Base-by-base conservation (phyloP, 1,140 invertebrate species). In the Metopolophium dirhodum region DNA sequence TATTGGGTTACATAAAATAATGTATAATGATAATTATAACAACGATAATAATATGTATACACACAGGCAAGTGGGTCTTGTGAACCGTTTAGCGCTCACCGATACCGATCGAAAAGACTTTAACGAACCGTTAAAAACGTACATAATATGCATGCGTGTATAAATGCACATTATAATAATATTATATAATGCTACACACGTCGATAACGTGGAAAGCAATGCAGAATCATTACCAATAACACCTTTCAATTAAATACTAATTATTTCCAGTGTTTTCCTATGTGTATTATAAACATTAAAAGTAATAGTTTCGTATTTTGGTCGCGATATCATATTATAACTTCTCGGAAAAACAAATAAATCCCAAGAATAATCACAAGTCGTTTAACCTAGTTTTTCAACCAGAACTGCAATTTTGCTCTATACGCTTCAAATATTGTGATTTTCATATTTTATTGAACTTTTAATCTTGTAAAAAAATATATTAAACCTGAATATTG, bases 51-150 rank as follows among this genome's bases (percentile, higher is more conserved):
- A 8, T 8, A 47, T 41, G 11, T 68, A 68, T 68, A 68, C 11
- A 68, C 61, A 11, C 3, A 30, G 30, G 9, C 30, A 68, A 68
- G 61, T 68, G 30, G 61, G 61, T 68, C 61, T 68, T 68, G 9
- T 26, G 14, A 68, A 68, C 61, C 77, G 7, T 82, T 82, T 82
- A 37, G 18, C 22, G 18, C 7, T 7, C 61, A 14, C 35, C 22
- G 4, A 89, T 90, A 47, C 77, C 77, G 47, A 45, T 45, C 8
- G 30, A 26, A 85, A 9, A 82, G 47, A 92, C 68, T 85, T 92
- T 35, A 92, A 92, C 91, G 91, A 85, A 92, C 91, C 77, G 77
- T 51, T 92, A 26, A 51, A 91, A 30, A 91, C 9, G n/a, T 82
- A 14, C 49, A 6, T 49, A 47, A 87, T 30, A 82, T 35, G 35